Evolutionary conservation across 1,140 invertebrate genomes (phyloP), one percentile per base, ranked within the genome.

Genomic region (Bicyclus anynana): DNA sequence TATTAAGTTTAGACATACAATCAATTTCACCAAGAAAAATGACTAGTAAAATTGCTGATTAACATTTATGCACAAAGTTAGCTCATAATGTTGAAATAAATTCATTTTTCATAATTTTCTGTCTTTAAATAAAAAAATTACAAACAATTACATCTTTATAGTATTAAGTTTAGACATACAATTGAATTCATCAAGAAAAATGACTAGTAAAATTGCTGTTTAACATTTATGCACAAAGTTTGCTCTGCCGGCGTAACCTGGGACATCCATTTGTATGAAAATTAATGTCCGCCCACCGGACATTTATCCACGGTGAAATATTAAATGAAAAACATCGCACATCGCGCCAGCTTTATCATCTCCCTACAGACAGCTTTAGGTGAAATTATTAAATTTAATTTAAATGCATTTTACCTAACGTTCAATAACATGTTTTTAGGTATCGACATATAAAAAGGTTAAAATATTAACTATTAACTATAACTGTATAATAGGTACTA

Each of bases 261-360:
- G 18, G 35, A 38, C 14, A 51, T 14, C 27, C 17, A 51, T 51
- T 38, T 23, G n/a, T 44, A 44, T 51, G 49, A 14, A 51, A 51
- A 51, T 51, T 37, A 51, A 38, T 38, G 49, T 37, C 3, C 21
- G 20, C 49, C 18, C 18, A 44, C 12, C 16, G 20, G 35, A 14
- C 49, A 51, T 38, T 51, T 2, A 13, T 38, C 38, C 10, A n/a
- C n/a, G 20, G 12, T 38, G 7, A 51, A 51, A 51, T 38, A 51
- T 23, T 26, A 38, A 35, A 38, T 23, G 33, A 51, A 51, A 38
- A 44, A 38, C 4, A 10, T 5, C 1, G 16, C 37, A 5, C 37
- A 5, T 16, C 18, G 10, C 20, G 16, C 40, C 16, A 44, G 17
- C 17, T 44, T 44, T 44, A 44, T 44, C 40, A 5, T 0, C 17